Percentiles rank a stretch among this genome's conserved stretches.
These are phyloP conservation scores for Delichon dasypus DNA, from an alignment of 2,797 vertebrate species.

Conservation along the genomic window DNA sequence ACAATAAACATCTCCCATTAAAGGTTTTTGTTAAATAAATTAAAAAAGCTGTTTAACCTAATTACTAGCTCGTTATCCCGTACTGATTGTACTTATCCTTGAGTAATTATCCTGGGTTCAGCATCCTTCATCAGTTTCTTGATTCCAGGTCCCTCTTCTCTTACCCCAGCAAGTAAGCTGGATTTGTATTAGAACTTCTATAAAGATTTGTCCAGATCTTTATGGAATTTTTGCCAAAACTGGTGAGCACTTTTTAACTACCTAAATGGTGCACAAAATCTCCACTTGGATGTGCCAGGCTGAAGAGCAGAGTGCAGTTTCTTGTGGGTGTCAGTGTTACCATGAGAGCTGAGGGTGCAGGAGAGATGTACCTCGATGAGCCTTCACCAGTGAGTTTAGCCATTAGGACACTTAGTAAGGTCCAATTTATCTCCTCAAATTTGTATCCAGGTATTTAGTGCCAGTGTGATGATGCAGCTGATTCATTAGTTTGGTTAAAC, in stretches of 20 bases:
- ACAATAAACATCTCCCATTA: background rate
- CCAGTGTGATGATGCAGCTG: background rate
- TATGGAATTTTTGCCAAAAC: background rate
- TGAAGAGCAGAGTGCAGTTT: background rate
- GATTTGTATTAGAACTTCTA: background rate
- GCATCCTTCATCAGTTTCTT: background rate
- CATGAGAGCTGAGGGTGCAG: background rate
- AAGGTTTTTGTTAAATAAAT: background rate
- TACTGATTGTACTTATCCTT: background rate
- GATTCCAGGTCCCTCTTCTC: background rate
- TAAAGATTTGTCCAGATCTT: background rate
- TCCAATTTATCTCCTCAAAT: background rate
- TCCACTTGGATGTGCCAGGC: background rate
- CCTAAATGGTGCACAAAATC: background rate
- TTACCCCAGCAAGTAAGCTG: background rate
- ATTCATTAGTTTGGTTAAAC: background rate
- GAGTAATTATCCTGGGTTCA: too few relatives aligned
- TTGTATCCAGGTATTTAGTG: background rate
- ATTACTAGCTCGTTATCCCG: background rate
- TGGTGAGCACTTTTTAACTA: background rate
- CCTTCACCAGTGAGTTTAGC: background rate
- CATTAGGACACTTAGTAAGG: background rate
- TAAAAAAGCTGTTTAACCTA: background rate
- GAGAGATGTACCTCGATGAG: rapidly evolving
- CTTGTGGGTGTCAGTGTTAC: background rate